Base-by-base conservation (phyloP, 2,113 vertebrate species). In the Pseudorectes ferrugineus region DNA sequence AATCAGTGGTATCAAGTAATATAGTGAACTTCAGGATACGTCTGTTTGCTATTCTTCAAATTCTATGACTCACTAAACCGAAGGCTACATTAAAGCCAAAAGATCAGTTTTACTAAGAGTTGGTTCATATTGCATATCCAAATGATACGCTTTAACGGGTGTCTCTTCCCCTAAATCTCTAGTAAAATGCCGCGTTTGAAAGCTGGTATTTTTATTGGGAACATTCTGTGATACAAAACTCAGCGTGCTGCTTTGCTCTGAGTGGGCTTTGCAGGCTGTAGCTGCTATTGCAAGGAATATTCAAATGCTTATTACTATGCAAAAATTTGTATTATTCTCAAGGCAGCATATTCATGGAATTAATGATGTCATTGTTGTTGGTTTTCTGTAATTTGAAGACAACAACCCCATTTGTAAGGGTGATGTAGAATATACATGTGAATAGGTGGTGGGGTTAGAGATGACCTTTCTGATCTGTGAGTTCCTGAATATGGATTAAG, bases 381-480 rank as follows among this genome's bases (percentile, higher is more conserved):
- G 17, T 55, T 92, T 88, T 83, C 83, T 59, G 28, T 93, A 93
- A 95, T 93, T 73, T 75, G 80, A 67, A 95, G 48, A 95, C 78
- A 95, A 92, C 78, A 91, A 48, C 17, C 68, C 52, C 28, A 74
- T 91, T 96, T 95, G 86, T 95, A 85, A 85, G 58, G 35, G 54
- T 82, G 74, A 70, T 81, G 90, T 95, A 72, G 70, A 85, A 88
- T 91, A 87, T 89, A 35, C 73, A 84, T 95, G 83, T 95, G 82
- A 95, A 95, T 95, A 91, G 79, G 28, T 83, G 51, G 42, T 85
- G 72, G 25, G 68, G 85, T 29, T 83, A 54, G 74, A 92, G 78
- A 92, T 85, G 94, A 89, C 94, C 95, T 97, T 94, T 96, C 79
- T 75, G 77, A 88, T 87, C 67, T 65, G 67, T 45, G 63, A 74